Evolutionary conservation across 2,888 invertebrate genomes (phyloP), one percentile per base, ranked within the genome.

Genomic region (Campoplex nolae): DNA sequence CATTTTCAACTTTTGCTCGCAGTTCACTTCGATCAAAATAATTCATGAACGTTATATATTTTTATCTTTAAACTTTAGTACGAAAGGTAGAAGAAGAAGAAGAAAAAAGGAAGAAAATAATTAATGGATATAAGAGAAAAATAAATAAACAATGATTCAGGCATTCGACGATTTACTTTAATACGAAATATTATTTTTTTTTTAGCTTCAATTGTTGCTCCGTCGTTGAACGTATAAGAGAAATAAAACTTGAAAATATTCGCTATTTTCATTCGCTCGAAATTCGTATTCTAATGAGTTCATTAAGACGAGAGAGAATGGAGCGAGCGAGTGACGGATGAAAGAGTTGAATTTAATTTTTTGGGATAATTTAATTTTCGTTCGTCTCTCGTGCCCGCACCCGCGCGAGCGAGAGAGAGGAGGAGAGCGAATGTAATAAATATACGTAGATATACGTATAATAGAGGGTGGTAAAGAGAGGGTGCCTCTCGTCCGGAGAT

Each of bases 341-440:
- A 83, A 81, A 81, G 84, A 81, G 86, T 80, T 81, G 86, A 87
- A 87, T 84, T 84, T 78, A 87, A 84, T 87, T 87, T 87, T 87
- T 84, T 82, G 87, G 81, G 81, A 81, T 87, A 87, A 87, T 87
- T 87, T 84, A 78, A 87, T 87, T 84, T 86, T 86, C 65, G 77
- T 84, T 77, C 84, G 84, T 81, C 84, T 86, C 76, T n/a, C 48
- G 42, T 32, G n/a, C 45, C 7, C 13, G 45, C 28, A 35, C n/a
- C 75, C 42, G 80, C 54, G 84, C 45, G 32, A 38, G 88, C 79
- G 82, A 67, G 82, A 80, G 79, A 80, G 68, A 51, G 18, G 16
- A 16, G 16, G 18, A 51, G 16, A 18, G 51, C 16, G 9, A 51
- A 65, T 38, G 65, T 58, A 71, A 67, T 82, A 75, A 45, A 56